phyloP scores from a whole-genome alignment of 2,113 vertebrate genomes.

The Lutjanus erythropterus region DNA sequence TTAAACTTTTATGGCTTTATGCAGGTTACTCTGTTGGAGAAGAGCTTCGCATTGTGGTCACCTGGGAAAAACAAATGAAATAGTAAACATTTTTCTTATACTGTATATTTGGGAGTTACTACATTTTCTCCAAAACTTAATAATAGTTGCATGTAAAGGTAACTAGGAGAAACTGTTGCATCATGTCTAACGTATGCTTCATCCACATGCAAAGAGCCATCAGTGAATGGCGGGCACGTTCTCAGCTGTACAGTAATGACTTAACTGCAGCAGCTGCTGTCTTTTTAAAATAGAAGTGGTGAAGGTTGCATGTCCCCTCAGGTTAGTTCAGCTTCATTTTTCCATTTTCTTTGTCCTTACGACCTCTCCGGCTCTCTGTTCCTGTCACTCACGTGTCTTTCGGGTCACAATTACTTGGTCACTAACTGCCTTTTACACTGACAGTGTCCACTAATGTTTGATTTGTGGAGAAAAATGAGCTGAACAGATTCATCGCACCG shows the following conservation, averaged over 20 bases:
- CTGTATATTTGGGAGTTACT: not conserved
- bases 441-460: constrained; percentile 40
- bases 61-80: no score
- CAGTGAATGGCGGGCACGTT: not conserved
- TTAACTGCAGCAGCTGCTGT: constrained; percentile 51
- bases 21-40: no score
- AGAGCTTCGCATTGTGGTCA: no score
- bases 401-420: constrained; percentile 49
- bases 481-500: constrained; percentile 46
- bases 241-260: constrained; percentile 34
- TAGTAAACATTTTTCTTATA: not conserved
- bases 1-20: not conserved
- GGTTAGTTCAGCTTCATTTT: constrained; percentile 54
- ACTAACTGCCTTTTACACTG: constrained; percentile 18
- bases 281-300: constrained; percentile 44
- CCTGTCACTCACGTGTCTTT: constrained; percentile 51
- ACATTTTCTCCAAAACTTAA: not conserved
- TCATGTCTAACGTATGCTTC: not conserved
- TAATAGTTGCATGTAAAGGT: no score
- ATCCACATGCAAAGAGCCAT: not conserved
- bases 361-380: constrained; percentile 48
- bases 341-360: constrained; percentile 46
- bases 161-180: not conserved
- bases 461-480: constrained; percentile 50
- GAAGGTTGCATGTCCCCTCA: constrained; percentile 62